Conservation (phyloP, 2,797 vertebrate genomes). For the Trachurus trachurus region DNA sequence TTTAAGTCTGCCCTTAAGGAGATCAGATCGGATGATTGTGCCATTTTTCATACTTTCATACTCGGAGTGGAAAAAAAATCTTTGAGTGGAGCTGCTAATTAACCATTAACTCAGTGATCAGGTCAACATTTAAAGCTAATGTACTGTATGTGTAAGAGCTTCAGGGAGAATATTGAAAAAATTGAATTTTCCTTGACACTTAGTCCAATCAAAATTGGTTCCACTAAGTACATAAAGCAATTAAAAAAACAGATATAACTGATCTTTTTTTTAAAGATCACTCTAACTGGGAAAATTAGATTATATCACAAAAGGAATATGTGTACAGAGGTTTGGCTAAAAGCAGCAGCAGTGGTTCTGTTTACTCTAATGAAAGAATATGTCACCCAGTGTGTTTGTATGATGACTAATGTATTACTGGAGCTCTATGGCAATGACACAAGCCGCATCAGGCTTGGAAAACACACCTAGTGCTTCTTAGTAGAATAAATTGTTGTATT, state of each 20-base stretch:
- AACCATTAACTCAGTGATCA: not conserved
- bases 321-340: not conserved
- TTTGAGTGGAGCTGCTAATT: not conserved
- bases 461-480: not conserved
- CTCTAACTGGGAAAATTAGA: too few relatives aligned
- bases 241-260: too few relatives aligned
- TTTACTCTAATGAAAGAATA: not conserved
- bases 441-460: not conserved
- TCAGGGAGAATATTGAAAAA: not conserved
- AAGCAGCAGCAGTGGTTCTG: not conserved
- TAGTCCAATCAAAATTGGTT: too few relatives aligned
- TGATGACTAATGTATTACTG: not conserved
- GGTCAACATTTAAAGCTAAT: not conserved
- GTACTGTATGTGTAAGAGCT: not conserved
- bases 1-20: constrained; percentile 8
- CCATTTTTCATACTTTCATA: constrained; percentile 3
- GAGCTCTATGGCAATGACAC: not conserved
- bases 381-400: not conserved
- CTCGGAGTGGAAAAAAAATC: not conserved
- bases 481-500: not conserved
- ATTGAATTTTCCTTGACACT: too few relatives aligned
- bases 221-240: too few relatives aligned
- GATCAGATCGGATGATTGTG: not conserved
- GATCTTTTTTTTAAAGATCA: too few relatives aligned
- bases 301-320: not conserved